Conservation (phyloP, 2,888 invertebrate genomes). For the Neoascia interrupta region DNA sequence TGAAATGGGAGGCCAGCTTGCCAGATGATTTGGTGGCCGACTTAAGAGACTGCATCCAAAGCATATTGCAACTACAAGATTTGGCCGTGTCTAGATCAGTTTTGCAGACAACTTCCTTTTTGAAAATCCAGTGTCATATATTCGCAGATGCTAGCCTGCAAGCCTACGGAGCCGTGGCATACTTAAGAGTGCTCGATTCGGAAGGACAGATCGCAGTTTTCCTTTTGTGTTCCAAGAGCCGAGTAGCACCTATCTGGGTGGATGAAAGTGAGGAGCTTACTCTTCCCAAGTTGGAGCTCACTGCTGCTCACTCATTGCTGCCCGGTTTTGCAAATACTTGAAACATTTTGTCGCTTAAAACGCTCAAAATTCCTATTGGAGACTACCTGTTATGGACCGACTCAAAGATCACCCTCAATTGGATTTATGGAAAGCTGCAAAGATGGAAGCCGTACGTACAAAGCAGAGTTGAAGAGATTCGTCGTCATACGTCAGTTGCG, state of each 20-base stretch:
- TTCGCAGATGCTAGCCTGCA: conserved; percentile 41
- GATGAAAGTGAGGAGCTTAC: neutral
- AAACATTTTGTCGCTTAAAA: too few relatives aligned
- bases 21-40: conserved; percentile 5
- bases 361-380: conserved; percentile 3
- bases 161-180: conserved; percentile 35
- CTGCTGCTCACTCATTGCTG: conserved; percentile 12
- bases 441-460: conserved; percentile 44
- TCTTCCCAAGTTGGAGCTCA: neutral
- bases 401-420: conserved; percentile 28
- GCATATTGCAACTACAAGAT: conserved; percentile 6
- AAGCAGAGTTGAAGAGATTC: conserved; percentile 41
- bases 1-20: conserved; percentile 17
- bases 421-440: conserved; percentile 28
- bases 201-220: neutral
- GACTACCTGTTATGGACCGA: conserved; percentile 19
- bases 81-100: conserved; percentile 1
- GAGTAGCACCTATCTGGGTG: conserved; percentile 28
- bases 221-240: conserved; percentile 31
- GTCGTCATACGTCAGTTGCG: conserved; percentile 2
- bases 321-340: conserved; percentile 23
- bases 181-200: neutral
- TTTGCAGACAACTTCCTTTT: neutral
- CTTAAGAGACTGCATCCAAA: conserved; percentile 8
- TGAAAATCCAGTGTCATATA: conserved; percentile 12